Base-by-base conservation (phyloP, 1,140 invertebrate species). In the Diorhabda carinulata region DNA sequence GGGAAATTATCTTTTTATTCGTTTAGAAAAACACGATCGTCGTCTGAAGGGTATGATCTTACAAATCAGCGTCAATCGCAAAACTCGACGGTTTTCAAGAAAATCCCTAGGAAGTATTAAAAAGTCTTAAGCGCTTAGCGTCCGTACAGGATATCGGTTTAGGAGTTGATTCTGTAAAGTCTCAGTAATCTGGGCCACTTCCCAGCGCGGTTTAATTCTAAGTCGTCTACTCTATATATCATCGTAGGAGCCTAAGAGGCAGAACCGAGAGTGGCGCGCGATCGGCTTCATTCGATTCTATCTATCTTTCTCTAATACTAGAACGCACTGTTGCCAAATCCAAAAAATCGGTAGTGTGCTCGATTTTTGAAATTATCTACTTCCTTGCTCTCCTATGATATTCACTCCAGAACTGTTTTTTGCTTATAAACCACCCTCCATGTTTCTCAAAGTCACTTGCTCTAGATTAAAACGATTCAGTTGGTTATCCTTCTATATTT, bases 211-310 rank as follows among this genome's bases (percentile, higher is more conserved):
- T 86, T 86, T 86, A 85, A 86, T 84, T 83, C 84, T 87, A 86
- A 86, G 85, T 87, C 86, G 84, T 83, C 83, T 83, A 86, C 85
- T 86, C 86, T 86, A 86, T 87, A 86, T 86, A 86, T 87, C 85
- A 86, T 86, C 84, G 75, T 74, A 74, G 74, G 73, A 69, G 72
- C 73, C 67, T 66, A 8, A 52, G 47, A 71, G 73, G 73, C 74
- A 73, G 73, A 75, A 71, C 72, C 70, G 64, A 67, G 66, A 64
- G 67, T 62, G 67, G 67, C 74, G 64, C 64, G 47, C 68, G 70
- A 66, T 74, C 75, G 72, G 72, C 65, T 64, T 70, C 68, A 61
- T 68, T 75, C 75, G 76, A 44, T 58, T 64, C 40, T 58, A 45
- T 52, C 59, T 52, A 6, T 10, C 44, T 40, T 56, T 59, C 6